These are phyloP conservation scores for Lagenorhynchus albirostris DNA, from an alignment of 2,113 vertebrate genomes.

Conservation along the genomic window DNA sequence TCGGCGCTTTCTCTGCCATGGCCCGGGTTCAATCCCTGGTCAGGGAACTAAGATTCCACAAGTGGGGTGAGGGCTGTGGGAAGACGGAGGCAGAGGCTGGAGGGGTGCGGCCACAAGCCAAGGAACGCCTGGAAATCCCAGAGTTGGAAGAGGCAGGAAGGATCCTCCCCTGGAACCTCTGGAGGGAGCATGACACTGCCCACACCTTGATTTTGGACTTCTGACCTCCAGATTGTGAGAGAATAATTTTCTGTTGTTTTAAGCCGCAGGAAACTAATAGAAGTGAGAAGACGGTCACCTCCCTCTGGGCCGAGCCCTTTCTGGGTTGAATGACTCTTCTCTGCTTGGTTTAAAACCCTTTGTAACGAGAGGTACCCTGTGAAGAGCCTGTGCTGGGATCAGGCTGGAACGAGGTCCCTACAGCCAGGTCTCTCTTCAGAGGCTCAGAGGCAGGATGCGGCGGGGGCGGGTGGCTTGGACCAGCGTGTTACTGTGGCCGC, in stretches of 20 bases:
- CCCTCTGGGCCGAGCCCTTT: background rate
- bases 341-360: background rate
- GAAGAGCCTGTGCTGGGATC: background rate
- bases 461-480: background rate
- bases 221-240: background rate
- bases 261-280: background rate
- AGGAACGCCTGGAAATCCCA: background rate
- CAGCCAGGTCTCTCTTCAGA: background rate
- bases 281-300: background rate
- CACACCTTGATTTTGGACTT: background rate
- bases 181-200: background rate
- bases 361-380: background rate
- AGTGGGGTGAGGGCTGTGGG: too few relatives aligned
- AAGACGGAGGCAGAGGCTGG: background rate
- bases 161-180: background rate
- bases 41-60: too few relatives aligned
- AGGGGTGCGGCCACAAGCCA: background rate
- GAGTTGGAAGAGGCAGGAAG: background rate
- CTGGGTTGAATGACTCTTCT: background rate
- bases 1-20: too few relatives aligned
- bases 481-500: fast-evolving
- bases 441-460: background rate
- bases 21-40: too few relatives aligned
- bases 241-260: background rate
- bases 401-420: background rate